Conservation (phyloP, 2,797 vertebrate species). For the Eulemur coronatus region DNA sequence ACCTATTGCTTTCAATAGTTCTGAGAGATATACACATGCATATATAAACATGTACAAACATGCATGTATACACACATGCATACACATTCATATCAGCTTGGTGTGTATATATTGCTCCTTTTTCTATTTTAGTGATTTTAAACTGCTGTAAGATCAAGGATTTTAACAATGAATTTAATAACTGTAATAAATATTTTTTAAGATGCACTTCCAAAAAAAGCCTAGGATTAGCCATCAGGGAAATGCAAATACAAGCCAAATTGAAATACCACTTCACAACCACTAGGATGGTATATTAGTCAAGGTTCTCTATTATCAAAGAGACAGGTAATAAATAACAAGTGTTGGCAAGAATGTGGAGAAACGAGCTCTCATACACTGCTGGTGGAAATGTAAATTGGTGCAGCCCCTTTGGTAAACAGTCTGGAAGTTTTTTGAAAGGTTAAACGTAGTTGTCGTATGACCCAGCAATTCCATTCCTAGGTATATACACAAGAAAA, state of each 20-base stretch:
- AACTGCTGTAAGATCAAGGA: background rate
- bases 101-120: background rate
- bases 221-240: background rate
- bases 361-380: background rate
- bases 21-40: background rate
- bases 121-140: background rate
- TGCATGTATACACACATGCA: background rate
- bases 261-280: background rate
- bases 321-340: background rate
- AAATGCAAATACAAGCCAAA: constrained; percentile 1
- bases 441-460: background rate
- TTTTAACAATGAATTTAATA: background rate
- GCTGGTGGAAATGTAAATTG: background rate
- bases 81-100: background rate
- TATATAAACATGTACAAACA: background rate
- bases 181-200: background rate
- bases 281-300: background rate
- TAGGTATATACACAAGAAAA: background rate
- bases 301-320: background rate
- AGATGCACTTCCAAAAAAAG: background rate
- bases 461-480: background rate
- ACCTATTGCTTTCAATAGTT: background rate
- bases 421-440: background rate
- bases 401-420: background rate
- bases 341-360: background rate